Evolutionary conservation across 2,797 vertebrate species (phyloP), one percentile per base, ranked within the genome.

Genomic region (Garrulus glandarius): DNA sequence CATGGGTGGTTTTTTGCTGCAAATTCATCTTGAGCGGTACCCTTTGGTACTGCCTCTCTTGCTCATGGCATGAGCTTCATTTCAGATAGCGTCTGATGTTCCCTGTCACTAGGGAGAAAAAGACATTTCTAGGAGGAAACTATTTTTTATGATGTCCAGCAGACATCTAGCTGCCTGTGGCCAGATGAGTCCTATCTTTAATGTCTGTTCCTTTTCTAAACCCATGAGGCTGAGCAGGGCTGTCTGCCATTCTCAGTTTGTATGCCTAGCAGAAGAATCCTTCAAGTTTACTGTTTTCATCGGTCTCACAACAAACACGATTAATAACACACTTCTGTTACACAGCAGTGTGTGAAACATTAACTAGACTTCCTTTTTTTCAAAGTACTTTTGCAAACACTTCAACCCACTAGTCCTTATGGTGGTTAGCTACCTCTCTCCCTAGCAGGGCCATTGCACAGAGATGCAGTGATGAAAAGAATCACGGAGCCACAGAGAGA

Each of bases 241-340:
- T 68, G 11, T 27, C 84, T 72, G 39, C 39, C n/a, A 12, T 44
- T 76, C 44, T 89, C 37, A 39, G 27, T 61, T 71, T 61, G 55
- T 59, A 23, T 23, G 39, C 39, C n/a, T 30, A 79, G 37, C 32
- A 59, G 20, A 75, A 27, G 23, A 63, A 21, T 50, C 30, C 36
- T 84, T 84, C 39, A 57, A 78, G 46, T 34, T 84, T 76, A 43
- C 26, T 67, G 20, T 84, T 91, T 61, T 65, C 59, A 65, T 90
- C 59, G 50, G 1, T 16, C 24, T 79, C 64, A 75, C 0, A 4
- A 56, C 71, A 84, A 84, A 82, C 23, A 32, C 30, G 27, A 67
- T 53, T 71, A 81, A 68, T 78, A 94, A 71, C 32, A 87, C 4
- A 36, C 44, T 85, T 85, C 36, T 52, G 6, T 59, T 70, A 39